These are phyloP conservation scores for Zaprionus ornatus DNA, from an alignment of 1,140 invertebrate species.

Conservation along the genomic window DNA sequence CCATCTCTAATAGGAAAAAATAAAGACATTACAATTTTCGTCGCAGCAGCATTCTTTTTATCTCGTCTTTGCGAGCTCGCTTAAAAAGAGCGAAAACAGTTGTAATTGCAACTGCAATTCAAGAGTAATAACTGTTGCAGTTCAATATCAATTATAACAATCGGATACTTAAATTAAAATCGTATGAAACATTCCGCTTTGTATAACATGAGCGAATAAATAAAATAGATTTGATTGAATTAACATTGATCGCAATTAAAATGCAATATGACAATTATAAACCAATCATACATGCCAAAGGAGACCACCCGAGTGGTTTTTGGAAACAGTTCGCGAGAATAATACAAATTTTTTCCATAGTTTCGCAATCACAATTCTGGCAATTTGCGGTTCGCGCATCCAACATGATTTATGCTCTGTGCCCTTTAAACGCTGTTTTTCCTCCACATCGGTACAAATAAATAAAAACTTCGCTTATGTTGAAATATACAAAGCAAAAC, in stretches of 20 bases:
- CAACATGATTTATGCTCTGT: constrained; percentile 47
- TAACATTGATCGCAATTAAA: constrained; percentile 21
- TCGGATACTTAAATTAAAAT: neutral
- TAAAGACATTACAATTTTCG: too few relatives aligned
- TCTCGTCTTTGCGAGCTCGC: too few relatives aligned
- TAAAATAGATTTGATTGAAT: constrained; percentile 27
- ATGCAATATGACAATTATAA: constrained; percentile 32
- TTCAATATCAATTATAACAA: neutral
- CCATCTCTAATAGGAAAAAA: too few relatives aligned
- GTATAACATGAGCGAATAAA: neutral
- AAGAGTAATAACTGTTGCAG: neutral
- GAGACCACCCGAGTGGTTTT: constrained; percentile 15
- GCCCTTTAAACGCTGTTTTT: constrained; percentile 24
- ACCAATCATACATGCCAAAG: constrained; percentile 9
- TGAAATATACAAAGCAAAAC: neutral
- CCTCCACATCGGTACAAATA: neutral
- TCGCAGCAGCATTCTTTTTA: too few relatives aligned
- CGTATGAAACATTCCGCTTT: neutral
- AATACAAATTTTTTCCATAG: constrained; percentile 13
- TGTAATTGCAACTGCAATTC: neutral
- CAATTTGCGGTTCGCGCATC: constrained; percentile 38
- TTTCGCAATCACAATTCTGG: constrained; percentile 15
- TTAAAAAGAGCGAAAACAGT: too few relatives aligned
- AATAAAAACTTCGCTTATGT: neutral
- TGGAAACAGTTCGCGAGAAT: constrained; percentile 13